A percentile compares a stretch with the other conserved stretches of the same genome.
phyloP scores from a whole-genome alignment of 2,113 vertebrate genomes.

The Chauna torquata region DNA sequence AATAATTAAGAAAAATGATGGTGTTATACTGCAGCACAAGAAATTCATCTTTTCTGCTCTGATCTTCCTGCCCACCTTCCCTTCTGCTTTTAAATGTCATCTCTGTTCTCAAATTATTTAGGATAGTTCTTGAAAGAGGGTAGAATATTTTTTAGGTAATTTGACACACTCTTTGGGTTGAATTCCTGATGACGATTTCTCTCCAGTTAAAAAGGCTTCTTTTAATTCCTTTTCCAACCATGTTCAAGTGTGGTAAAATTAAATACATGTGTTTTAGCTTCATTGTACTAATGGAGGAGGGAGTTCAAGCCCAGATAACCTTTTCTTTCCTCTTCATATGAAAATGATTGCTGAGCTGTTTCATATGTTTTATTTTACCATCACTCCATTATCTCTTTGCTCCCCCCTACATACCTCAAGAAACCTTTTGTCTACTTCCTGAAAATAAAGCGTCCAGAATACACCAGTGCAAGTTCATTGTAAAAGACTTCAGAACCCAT shows the following conservation, averaged over 20 bases:
- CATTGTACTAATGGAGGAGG: not conserved
- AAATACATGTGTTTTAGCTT: not conserved
- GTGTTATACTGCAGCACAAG: slow-evolving; percentile 62
- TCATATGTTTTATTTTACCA: not conserved
- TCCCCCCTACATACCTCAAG: not conserved
- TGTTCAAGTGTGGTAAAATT: not conserved
- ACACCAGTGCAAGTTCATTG: not conserved
- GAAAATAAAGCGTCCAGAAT: not conserved
- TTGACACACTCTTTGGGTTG: slow-evolving; percentile 31
- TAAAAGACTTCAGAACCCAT: not conserved
- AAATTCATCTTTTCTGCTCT: slow-evolving; percentile 64
- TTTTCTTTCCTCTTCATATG: not conserved
- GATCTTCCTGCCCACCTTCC: slow-evolving; percentile 56
- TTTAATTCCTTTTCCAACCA: not conserved
- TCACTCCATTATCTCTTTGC: not conserved
- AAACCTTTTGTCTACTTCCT: not conserved
- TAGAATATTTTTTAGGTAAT: slow-evolving; percentile 56
- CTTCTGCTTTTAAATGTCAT: slow-evolving; percentile 67
- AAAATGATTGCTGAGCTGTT: not conserved
- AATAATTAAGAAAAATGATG: slow-evolving; percentile 78
- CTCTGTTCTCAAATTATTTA: slow-evolving; percentile 64
- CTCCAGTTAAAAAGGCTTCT: not conserved
- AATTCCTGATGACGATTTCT: slow-evolving; percentile 20
- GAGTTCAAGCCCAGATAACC: not conserved
- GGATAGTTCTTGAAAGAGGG: slow-evolving; percentile 47